Evolutionary conservation across 1,140 invertebrate genomes (phyloP).

Genomic region (Trigoniulus corallinus): DNA sequence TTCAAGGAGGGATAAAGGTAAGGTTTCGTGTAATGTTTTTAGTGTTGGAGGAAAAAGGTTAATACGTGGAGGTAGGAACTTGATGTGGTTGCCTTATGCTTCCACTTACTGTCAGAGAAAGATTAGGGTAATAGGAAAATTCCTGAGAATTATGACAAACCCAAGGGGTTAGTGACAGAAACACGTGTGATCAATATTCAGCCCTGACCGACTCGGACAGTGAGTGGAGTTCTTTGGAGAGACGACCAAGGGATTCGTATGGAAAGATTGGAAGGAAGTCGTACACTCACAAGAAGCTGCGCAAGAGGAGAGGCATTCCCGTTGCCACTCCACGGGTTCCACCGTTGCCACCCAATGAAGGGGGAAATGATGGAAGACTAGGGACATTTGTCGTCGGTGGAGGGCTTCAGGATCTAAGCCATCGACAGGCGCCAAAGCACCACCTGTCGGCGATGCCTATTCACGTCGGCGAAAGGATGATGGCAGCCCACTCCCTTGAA

Average conservation of each 20-base stretch:
- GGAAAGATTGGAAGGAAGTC: constrained; percentile 40
- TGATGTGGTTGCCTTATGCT: too few species aligned
- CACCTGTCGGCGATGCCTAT: constrained; percentile 8
- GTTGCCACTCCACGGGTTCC: constrained; percentile 73
- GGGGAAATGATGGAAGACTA: background rate
- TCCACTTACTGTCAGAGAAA: too few species aligned
- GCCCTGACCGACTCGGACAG: constrained; percentile 52
- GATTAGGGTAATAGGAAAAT: too few species aligned
- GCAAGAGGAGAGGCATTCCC: constrained; percentile 59
- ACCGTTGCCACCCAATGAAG: constrained; percentile 19
- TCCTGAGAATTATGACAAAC: too few species aligned
- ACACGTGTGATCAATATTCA: too few species aligned
- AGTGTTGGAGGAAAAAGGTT: too few species aligned
- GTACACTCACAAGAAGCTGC: constrained; percentile 55
- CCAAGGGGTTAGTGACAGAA: too few species aligned
- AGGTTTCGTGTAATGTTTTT: background rate
- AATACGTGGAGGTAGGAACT: too few species aligned
- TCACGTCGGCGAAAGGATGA: constrained; percentile 12
- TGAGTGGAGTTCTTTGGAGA: constrained; percentile 62
- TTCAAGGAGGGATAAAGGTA: background rate
- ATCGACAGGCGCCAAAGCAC: constrained; percentile 10
- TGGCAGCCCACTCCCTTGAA: constrained; percentile 17
- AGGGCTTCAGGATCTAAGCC: background rate
- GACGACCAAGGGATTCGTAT: constrained; percentile 41
- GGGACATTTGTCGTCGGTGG: background rate